These are phyloP conservation scores for Cacatua alba DNA, from an alignment of 2,113 vertebrate genomes.

Conservation along the genomic window DNA sequence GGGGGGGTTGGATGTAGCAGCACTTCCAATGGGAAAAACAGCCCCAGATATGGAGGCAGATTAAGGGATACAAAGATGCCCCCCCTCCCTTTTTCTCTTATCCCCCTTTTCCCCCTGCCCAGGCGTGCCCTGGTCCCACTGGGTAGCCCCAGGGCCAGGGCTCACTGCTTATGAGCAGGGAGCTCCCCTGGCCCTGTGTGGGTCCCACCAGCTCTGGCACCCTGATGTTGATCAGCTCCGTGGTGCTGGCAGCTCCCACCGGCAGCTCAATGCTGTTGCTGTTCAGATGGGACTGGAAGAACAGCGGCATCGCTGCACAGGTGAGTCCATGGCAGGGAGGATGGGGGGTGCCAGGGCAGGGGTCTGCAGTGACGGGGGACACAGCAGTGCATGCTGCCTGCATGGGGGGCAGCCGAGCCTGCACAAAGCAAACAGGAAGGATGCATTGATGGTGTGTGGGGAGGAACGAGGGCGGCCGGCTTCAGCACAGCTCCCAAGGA, in stretches of 20 bases:
- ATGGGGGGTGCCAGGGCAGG: not conserved
- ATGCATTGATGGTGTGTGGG: not conserved
- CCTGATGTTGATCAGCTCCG: not conserved
- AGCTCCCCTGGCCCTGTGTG: not conserved
- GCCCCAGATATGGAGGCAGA: not conserved
- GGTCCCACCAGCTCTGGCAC: not conserved
- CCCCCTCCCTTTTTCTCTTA: rapidly evolving
- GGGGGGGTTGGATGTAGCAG: not conserved
- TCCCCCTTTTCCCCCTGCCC: no score
- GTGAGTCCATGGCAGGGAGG: not conserved
- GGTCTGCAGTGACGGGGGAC: not conserved
- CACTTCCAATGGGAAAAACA: not conserved
- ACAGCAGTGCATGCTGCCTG: not conserved
- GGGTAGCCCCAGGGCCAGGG: not conserved
- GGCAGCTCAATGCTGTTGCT: not conserved
- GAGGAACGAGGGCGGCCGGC: rapidly evolving
- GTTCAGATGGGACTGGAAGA: not conserved
- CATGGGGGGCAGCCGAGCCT: rapidly evolving
- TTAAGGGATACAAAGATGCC: not conserved
- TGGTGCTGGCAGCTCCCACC: not conserved
- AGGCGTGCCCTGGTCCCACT: rapidly evolving
- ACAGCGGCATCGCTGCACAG: rapidly evolving
- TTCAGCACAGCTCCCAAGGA: rapidly evolving
- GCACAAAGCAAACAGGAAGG: not conserved
- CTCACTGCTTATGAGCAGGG: rapidly evolving